phyloP scores from a whole-genome alignment of 2,888 invertebrate genomes.

The Hermaeophaga mercurialis region DNA sequence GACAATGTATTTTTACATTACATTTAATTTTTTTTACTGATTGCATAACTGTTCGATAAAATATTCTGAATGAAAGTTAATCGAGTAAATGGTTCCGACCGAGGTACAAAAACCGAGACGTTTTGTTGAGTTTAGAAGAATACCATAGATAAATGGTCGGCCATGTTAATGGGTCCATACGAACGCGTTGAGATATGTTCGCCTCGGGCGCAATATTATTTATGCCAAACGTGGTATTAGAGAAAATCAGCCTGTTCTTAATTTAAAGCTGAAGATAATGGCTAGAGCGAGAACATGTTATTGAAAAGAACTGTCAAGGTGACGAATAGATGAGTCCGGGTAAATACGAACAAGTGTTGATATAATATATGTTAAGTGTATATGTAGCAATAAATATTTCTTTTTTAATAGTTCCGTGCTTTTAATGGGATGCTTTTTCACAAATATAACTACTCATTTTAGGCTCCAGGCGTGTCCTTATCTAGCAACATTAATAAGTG shows the following conservation, averaged over 20 bases:
- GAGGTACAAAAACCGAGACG: too few species aligned
- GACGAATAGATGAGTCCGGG: constrained; percentile 20
- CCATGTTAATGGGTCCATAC: constrained; percentile 40
- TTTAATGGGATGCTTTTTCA: constrained; percentile 17
- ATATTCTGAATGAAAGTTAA: too few species aligned
- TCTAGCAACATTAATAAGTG: too few species aligned
- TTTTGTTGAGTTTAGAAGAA: too few species aligned
- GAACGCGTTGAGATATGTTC: constrained; percentile 44
- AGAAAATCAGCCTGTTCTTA: constrained; percentile 36
- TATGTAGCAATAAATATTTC: constrained; percentile 9
- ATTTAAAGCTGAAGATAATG: constrained; percentile 34
- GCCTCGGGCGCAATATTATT: constrained; percentile 38
- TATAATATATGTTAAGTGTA: constrained; percentile 18
- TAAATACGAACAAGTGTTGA: constrained; percentile 20
- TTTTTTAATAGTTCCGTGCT: too few species aligned
- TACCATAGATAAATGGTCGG: too few species aligned
- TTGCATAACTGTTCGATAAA: too few species aligned
- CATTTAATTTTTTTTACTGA: too few species aligned
- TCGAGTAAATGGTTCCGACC: too few species aligned
- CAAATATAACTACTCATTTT: too few species aligned
- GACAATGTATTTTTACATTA: too few species aligned
- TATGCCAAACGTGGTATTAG: constrained; percentile 36
- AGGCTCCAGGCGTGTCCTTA: too few species aligned
- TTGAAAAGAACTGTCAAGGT: constrained; percentile 23
- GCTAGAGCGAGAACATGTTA: constrained; percentile 15